Evolutionary conservation across 2,888 invertebrate genomes (phyloP).

Genomic region (Octodonta nipae): DNA sequence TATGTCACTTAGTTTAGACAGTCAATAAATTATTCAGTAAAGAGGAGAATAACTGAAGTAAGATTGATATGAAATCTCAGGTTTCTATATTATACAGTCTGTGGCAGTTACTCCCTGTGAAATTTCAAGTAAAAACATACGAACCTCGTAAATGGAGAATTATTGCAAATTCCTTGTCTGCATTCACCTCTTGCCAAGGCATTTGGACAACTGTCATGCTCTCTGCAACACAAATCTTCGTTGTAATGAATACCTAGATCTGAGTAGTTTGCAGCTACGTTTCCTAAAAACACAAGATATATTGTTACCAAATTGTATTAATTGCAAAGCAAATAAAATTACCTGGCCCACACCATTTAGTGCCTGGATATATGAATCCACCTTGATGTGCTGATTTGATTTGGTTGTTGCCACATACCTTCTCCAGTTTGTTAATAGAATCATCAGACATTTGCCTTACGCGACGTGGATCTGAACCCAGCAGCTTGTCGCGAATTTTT

Average conservation of each 20-base stretch:
- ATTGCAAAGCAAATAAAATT: slow-evolving; percentile 7
- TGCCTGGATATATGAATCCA: slow-evolving; percentile 53
- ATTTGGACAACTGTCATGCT: slow-evolving; percentile 57
- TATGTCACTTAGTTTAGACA: too few relatives aligned
- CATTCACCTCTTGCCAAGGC: slow-evolving; percentile 47
- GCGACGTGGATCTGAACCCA: slow-evolving; percentile 42
- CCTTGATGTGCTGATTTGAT: slow-evolving; percentile 26
- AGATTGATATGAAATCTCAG: too few relatives aligned
- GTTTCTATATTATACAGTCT: too few relatives aligned
- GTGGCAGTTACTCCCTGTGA: too few relatives aligned
- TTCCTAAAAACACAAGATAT: slow-evolving; percentile 38
- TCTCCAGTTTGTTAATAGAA: slow-evolving; percentile 44
- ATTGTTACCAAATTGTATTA: neutral
- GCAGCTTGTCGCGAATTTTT: slow-evolving; percentile 45
- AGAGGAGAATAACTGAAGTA: too few relatives aligned
- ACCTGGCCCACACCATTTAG: slow-evolving; percentile 68
- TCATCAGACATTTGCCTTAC: slow-evolving; percentile 49
- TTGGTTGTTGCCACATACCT: slow-evolving; percentile 37
- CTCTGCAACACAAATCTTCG: slow-evolving; percentile 60
- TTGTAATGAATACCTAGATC: slow-evolving; percentile 50
- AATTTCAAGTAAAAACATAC: too few relatives aligned
- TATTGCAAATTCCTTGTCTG: slow-evolving; percentile 53
- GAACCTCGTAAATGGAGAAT: slow-evolving; percentile 48
- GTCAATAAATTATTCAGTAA: too few relatives aligned
- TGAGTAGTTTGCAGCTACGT: slow-evolving; percentile 44